Evolutionary conservation across 2,888 invertebrate species (phyloP).

Genomic region (Pogonocherus hispidulus): DNA sequence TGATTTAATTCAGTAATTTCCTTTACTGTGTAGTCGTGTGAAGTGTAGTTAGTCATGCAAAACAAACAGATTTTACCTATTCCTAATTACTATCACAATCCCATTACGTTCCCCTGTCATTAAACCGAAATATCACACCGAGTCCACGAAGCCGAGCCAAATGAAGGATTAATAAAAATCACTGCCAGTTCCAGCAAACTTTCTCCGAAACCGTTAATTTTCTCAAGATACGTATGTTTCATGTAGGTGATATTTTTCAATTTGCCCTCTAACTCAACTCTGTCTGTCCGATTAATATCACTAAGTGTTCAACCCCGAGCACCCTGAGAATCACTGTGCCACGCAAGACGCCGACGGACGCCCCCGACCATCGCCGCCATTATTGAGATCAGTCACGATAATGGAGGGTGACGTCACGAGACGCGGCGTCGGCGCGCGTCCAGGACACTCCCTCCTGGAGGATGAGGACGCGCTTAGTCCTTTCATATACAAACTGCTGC

Average conservation of each 20-base stretch:
- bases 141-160: slow-evolving; percentile 14
- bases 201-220: slow-evolving; percentile 50
- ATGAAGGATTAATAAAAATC: slow-evolving; percentile 41
- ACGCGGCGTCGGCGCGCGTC: slow-evolving; percentile 65
- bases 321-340: slow-evolving; percentile 64
- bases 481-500: slow-evolving; percentile 2
- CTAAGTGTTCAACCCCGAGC: slow-evolving; percentile 65
- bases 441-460: slow-evolving; percentile 61
- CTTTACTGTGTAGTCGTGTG: no score
- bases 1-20: no score
- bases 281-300: slow-evolving; percentile 66
- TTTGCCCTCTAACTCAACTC: slow-evolving; percentile 59
- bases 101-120: slow-evolving; percentile 21
- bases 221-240: slow-evolving; percentile 55
- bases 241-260: slow-evolving; percentile 65
- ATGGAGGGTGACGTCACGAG: slow-evolving; percentile 68
- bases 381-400: slow-evolving; percentile 70
- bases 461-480: slow-evolving; percentile 33
- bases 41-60: no score
- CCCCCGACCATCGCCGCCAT: slow-evolving; percentile 66
- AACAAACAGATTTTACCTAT: slow-evolving; percentile 35
- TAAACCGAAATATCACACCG: slow-evolving; percentile 23
- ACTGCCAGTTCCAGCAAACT: slow-evolving; percentile 43
- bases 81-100: slow-evolving; percentile 14
- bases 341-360: slow-evolving; percentile 51